Base-by-base conservation (phyloP, 2,113 vertebrate genomes). In the Thomomys bottae region DNA sequence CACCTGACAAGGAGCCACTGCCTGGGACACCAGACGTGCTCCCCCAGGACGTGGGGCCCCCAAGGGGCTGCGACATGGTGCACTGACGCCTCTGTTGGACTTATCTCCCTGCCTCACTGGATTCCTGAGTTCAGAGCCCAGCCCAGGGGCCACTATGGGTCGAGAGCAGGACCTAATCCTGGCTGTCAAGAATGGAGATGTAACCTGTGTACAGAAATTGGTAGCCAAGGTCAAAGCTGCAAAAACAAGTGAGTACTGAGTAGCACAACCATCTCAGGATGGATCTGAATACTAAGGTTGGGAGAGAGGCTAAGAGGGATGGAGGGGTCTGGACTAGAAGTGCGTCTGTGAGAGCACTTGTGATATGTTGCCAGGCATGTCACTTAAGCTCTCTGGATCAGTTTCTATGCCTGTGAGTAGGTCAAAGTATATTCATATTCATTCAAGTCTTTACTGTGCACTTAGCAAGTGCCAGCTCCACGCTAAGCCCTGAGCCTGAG, bases 131-230 rank as follows among this genome's bases (percentile, higher is more conserved):
- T 88, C 89, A 86, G 92, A 95, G 93, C 88, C 70, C n/a, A 72
- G 87, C 83, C 59, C 23, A 21, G 61, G 32, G 84, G 71, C 96
- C 91, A 94, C 86, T 2, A 98, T 98, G 98, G 98, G 98, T 84
- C 97, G 98, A 10, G 98, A 98, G 84, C 98, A 98, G 95, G 98
- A 98, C 87, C 96, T 98, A 86, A 98, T 98, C 92, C 97, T 98
- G 9, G 98, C 98, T 0, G 98, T 98, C 96, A 98, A 98, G 97
- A 98, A 98, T 0, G 98, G 98, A 95, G 98, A 98, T 1, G 11
- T 98, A 88, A 96, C 97, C 0, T 75, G 97, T 0, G 98, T 98
- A 91, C 98, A 98, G 97, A 98, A 98, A 63, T 94, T 98, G 94
- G 98, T 98, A 95, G 97, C 98, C 82, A 98, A 98, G 95, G 96